Conservation (phyloP, 2,113 vertebrate species). For the Setophaga petechia region DNA sequence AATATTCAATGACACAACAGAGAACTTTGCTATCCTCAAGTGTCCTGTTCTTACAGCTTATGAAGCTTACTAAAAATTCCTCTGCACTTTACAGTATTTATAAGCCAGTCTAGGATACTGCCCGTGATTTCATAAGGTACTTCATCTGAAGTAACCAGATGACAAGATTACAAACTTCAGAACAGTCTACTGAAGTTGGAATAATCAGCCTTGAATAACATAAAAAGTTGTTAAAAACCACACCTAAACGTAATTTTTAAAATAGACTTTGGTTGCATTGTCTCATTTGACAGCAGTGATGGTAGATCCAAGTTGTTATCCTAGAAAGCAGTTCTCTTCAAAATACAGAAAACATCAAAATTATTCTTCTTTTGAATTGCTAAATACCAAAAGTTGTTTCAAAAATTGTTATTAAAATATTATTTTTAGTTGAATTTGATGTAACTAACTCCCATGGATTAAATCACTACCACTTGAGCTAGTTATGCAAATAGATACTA, state of each 20-base stretch:
- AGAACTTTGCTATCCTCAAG: neutral
- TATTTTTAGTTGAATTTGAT: neutral
- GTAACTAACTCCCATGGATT: neutral
- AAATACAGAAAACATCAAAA: neutral
- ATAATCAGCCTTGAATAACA: neutral
- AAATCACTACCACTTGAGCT: neutral
- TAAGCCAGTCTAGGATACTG: neutral
- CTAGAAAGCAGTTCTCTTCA: neutral
- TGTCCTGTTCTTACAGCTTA: neutral
- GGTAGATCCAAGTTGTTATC: neutral
- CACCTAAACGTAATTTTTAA: neutral
- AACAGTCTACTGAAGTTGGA: neutral
- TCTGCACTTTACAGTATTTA: neutral
- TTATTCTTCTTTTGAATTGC: neutral
- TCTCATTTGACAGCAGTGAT: neutral
- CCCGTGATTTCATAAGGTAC: neutral
- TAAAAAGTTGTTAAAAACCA: neutral
- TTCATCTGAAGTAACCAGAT: neutral
- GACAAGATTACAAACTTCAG: neutral
- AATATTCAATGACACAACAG: neutral
- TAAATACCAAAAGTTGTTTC: neutral
- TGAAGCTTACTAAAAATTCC: neutral
- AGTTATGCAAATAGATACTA: neutral
- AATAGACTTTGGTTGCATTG: neutral
- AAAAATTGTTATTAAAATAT: neutral